Evolutionary conservation across 2,797 vertebrate genomes (phyloP), one percentile per base, ranked within the genome.

Genomic region (Lutjanus argentimaculatus): DNA sequence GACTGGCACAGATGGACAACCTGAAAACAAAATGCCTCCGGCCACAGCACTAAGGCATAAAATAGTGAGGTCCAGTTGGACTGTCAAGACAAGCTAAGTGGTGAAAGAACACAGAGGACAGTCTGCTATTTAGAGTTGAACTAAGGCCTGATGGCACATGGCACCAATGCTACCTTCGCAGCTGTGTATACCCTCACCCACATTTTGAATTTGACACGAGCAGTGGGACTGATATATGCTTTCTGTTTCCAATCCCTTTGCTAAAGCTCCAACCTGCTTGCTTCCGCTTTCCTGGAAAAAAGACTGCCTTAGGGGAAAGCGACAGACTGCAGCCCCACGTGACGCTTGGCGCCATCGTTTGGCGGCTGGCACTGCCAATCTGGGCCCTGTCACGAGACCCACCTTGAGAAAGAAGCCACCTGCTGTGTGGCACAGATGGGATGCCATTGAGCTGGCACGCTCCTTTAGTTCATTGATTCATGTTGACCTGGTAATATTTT

Each of bases 301-400:
- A 85, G 13, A 30, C 8, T 7, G 85, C 86, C 82, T 82, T 8
- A n/a, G 86, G 91, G 86, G 75, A 58, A 81, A 92, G 87, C 51
- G 82, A 93, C 95, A 95, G 94, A 94, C 93, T 87, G 91, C 67
- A 4, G 46, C 91, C 85, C 89, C 74, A 86, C 79, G 79, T 91
- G 93, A 90, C 8, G 67, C 89, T 85, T 94, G 90, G 84, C 89
- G 43, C 70, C 67, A 36, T 67, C 59, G 61, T 89, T 90, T 90
- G 92, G 85, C 78, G 82, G 62, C 87, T 82, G 84, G 80, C 80
- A 40, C 65, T 45, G 75, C 88, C 93, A 92, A 91, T 93, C 94
- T 95, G 93, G 87, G 80, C 86, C 56, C 80, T 49, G 56, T 90
- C 89, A 84, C 61, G 49, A 85, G 88, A 88, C 79, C 83, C 86